Base-by-base conservation (phyloP, 2,888 invertebrate species). In the Aquatica leii region DNA sequence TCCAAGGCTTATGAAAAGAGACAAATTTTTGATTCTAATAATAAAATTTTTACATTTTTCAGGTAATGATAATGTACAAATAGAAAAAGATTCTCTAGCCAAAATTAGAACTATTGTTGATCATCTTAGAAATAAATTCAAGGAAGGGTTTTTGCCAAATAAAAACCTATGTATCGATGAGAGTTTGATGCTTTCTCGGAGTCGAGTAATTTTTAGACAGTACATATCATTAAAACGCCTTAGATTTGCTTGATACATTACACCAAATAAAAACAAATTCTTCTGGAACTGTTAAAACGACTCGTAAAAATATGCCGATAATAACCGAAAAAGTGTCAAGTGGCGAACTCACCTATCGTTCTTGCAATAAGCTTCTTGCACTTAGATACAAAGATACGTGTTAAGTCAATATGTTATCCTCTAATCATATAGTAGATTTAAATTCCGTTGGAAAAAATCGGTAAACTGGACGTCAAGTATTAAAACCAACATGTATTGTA, bases 391-490 rank as follows among this genome's bases (percentile, higher is more conserved):
- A 40, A 40, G 40, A 40, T 40, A 40, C 5, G n/a, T n/a, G 14
- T 3, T 9, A 40, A 12, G 40, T 40, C 3, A 40, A n/a, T 12
- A 40, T 40, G n/a, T 40, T 40, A 40, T 40, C n/a, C 3, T 12
- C n/a, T 14, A 40, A 12, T 4, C 40, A 40, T 40, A 11, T 12
- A 40, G n/a, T 8, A 40, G 40, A n/a, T n/a, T n/a, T n/a, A n/a
- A n/a, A n/a, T n/a, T 40, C 40, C 55, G 62, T 4, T 63, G 65
- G 9, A 65, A 4, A 31, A 31, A 9, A 31, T 31, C 9, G 31
- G 11, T 1, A 69, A 9, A 0, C 40, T 40, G 14, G 40, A 40
- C 5, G 14, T 4, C 4, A 11, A 40, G n/a, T 40, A 14, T 12
- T 40, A 12, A 40, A 40, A n/a, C 40, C n/a, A 40, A n/a, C n/a